These are phyloP conservation scores for Anisognathus igniventris DNA, from an alignment of 2,797 vertebrate genomes.

Conservation along the genomic window DNA sequence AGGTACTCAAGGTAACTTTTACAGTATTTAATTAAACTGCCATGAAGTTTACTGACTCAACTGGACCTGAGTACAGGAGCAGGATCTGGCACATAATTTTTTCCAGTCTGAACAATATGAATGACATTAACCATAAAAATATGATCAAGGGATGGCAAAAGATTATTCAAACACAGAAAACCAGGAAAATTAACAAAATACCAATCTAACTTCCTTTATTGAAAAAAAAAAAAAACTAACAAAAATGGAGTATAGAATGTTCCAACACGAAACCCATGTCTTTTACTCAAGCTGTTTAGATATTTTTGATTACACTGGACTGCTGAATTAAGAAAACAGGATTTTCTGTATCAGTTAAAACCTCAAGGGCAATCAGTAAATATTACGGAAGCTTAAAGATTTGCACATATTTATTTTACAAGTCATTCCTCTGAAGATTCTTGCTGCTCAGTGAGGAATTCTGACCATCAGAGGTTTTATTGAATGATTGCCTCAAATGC, in stretches of 20 bases:
- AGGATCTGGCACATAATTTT: neutral
- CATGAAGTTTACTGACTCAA: neutral
- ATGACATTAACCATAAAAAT: neutral
- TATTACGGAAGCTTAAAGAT: neutral
- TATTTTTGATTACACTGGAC: neutral
- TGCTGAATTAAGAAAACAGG: neutral
- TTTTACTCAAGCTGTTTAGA: neutral
- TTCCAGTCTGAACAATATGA: neutral
- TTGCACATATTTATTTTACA: neutral
- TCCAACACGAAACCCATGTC: neutral
- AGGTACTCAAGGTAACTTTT: neutral
- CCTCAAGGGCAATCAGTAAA: neutral
- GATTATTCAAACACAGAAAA: neutral
- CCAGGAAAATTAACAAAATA: neutral
- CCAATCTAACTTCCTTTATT: neutral
- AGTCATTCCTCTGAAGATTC: neutral
- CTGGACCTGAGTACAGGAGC: neutral
- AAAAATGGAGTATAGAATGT: neutral
- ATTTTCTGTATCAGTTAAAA: neutral
- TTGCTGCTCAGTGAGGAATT: neutral
- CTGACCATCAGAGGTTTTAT: neutral
- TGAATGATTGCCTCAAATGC: neutral
- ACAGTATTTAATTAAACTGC: neutral
- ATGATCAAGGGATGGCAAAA: neutral
- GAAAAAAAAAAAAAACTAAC: neutral